These are phyloP conservation scores for Tortricodes alternella DNA, from an alignment of 2,888 invertebrate genomes.

Conservation along the genomic window DNA sequence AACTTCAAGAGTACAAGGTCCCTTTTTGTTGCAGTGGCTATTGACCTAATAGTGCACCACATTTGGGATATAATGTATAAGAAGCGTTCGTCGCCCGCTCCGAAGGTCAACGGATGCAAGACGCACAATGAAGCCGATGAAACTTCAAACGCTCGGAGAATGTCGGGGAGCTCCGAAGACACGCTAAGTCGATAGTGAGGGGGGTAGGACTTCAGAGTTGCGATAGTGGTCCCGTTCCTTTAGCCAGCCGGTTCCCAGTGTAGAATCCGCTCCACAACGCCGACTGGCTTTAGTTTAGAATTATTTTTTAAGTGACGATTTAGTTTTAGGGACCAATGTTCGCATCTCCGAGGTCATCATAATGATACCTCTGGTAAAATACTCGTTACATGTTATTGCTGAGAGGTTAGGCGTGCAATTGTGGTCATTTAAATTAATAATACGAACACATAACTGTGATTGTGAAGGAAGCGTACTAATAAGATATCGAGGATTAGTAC, in stretches of 20 bases:
- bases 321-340: no score
- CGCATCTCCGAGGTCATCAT: no score
- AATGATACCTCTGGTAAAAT: no score
- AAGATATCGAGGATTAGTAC: no score
- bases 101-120: constrained; percentile 52
- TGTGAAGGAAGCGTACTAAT: no score
- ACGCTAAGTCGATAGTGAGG: constrained; percentile 77
- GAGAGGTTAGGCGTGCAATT: no score
- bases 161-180: constrained; percentile 77
- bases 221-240: neutral
- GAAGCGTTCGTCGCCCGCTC: constrained; percentile 57
- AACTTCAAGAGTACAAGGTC: constrained; percentile 38
- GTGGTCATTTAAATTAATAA: no score
- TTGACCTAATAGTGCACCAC: constrained; percentile 99
- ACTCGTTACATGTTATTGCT: no score
- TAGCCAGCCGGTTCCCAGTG: neutral
- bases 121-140: constrained; percentile 52
- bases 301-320: no score
- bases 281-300: no score
- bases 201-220: constrained; percentile 1
- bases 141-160: constrained; percentile 52
- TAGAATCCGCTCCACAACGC: no score
- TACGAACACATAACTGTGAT: no score
- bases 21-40: constrained; percentile 96
- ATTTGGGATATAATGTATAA: constrained; percentile 96